Evolutionary conservation across 2,888 invertebrate species (phyloP), one percentile per base, ranked within the genome.

Genomic region (Drosophila barbarae): DNA sequence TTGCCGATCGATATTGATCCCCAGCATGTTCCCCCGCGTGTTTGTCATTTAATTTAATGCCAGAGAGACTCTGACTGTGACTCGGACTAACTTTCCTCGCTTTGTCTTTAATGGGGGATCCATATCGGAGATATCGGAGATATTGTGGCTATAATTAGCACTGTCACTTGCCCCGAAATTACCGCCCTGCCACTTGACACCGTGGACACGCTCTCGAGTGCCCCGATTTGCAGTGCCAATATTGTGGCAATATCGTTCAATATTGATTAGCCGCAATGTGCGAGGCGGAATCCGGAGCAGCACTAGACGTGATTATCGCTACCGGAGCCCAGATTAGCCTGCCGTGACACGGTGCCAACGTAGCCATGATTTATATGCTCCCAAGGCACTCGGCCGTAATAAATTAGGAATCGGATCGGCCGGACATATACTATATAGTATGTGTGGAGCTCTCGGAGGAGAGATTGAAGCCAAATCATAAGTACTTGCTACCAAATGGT

Each of bases 1-100:
- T 32, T 49, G 28, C 35, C 56, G 56, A 69, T 69, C 50, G 56
- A 64, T 68, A 66, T 55, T 50, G 56, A 68, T 58, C 28, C 39
- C 55, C 46, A 41, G 41, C 30, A 41, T 47, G 50, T 41, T 42
- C 39, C 38, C 42, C 55, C 51, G 57, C 56, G 49, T 59, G 54
- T 59, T 73, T 76, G 82, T 71, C 81, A 75, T 81, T 79, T 79
- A 74, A 79, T 79, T 84, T 75, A 79, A 77, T 81, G 73, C 75
- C 39, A 3, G 12, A 9, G 10, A 38, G 39, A 41, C 34, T 34
- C 26, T 26, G 26, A 26, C 26, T 26, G 7, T 26, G 39, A 34
- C 34, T 34, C 26, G 2, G 26, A 26, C 34, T 34, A 44, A 59
- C 44, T 59, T 59, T 56, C 57, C 18, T 55, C 18, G 57, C 44